phyloP scores from a whole-genome alignment of 2,797 vertebrate genomes.

The Podarcis siculus region DNA sequence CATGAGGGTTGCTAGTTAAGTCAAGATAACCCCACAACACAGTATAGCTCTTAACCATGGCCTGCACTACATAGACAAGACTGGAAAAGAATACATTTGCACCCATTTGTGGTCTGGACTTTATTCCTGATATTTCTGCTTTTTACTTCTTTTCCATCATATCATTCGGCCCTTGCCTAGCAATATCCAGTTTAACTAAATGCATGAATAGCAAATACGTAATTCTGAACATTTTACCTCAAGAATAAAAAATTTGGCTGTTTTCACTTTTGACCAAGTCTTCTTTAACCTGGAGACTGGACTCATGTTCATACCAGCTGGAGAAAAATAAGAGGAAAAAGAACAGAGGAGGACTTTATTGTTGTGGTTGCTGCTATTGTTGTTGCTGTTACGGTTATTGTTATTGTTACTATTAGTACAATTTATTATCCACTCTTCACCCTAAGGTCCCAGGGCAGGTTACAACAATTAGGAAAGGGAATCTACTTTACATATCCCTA shows the following conservation, averaged over 20 bases:
- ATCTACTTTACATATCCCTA: not conserved
- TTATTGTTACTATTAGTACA: no score
- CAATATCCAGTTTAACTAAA: not conserved
- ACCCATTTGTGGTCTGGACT: not conserved
- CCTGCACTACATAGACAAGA: not conserved
- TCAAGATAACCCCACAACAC: not conserved
- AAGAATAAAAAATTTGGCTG: constrained; percentile 94
- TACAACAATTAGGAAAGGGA: constrained; percentile 17
- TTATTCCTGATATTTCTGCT: not conserved
- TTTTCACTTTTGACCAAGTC: constrained; percentile 97
- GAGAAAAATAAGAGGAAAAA: constrained; percentile 25
- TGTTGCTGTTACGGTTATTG: no score
- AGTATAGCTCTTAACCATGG: not conserved
- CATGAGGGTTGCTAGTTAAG: not conserved
- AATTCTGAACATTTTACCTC: constrained; percentile 79
- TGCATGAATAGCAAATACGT: not conserved
- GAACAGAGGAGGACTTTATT: not conserved
- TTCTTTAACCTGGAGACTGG: constrained; percentile 94
- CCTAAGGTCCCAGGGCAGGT: no score
- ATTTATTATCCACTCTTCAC: no score
- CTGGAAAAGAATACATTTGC: not conserved
- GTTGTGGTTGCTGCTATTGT: no score
- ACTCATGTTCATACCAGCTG: constrained; percentile 97
- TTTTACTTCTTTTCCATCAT: not conserved
- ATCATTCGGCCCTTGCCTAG: not conserved